Evolutionary conservation across 2,797 vertebrate genomes (phyloP), one percentile per base, ranked within the genome.

Genomic region (Coccyzus lansbergi): DNA sequence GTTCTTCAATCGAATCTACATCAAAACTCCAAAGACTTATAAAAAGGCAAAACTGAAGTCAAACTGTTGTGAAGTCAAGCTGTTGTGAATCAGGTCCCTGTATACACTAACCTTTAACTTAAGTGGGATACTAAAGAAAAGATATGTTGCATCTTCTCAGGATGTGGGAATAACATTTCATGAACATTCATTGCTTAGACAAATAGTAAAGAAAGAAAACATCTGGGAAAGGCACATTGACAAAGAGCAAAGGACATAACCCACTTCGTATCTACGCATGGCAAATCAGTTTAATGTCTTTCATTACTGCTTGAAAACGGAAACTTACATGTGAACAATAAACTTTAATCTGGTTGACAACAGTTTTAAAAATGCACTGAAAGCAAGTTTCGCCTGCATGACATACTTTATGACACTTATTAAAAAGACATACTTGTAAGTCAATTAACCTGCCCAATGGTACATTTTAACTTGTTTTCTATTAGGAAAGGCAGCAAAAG

Each of bases 341-440:
- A 97, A 97, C 97, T 97, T 97, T 97, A 96, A 98, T 97, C 96
- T 97, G 96, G 92, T 97, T 98, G 96, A 97, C 97, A 98, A 97
- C 93, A 96, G 86, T 94, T 97, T 96, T 76, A 94, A 97, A 97
- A 98, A 97, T 49, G 92, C 97, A 94, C 88, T 51, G 97, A 97
- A 97, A 97, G 95, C 96, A 97, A 96, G 79, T 98, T 98, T 97
- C 51, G 5, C 63, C 88, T 88, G 86, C 65, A 79, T 97, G 96
- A 97, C 96, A 97, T 97, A 96, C 89, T 98, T 98, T 97, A 98
- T 98, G 97, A 96, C 95, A 92, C 96, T 98, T 97, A 97, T 97
- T 98, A 97, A 97, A 97, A 97, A 97, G 96, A 95, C 86, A 97
- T 96, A 96, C 96, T 97, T 97, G 95, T 97, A 97, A 97, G 97